These are phyloP conservation scores for Himalopsyche kuldschensis DNA, from an alignment of 2,888 invertebrate genomes.

Conservation along the genomic window DNA sequence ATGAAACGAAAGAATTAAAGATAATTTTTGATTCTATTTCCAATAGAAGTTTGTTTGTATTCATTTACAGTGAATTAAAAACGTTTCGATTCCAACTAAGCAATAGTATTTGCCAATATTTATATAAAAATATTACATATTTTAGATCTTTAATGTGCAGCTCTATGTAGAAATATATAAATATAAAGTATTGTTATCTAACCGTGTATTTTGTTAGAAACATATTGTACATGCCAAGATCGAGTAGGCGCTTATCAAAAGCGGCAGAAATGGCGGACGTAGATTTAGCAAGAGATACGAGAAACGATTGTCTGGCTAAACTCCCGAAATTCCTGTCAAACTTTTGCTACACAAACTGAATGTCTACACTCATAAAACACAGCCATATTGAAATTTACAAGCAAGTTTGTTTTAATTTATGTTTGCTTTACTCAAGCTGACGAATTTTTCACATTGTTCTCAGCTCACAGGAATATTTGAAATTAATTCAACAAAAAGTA, in stretches of 20 bases:
- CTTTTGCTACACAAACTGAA: constrained; percentile 9
- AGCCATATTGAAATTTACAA: not conserved
- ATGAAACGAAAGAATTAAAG: too few relatives aligned
- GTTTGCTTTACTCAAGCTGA: not conserved
- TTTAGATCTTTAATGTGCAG: too few relatives aligned
- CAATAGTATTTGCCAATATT: too few relatives aligned
- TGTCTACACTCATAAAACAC: not conserved
- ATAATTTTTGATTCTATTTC: too few relatives aligned
- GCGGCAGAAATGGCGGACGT: not conserved
- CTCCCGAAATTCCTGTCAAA: constrained; percentile 35
- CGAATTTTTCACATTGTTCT: not conserved
- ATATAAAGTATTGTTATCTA: too few relatives aligned
- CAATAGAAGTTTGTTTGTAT: too few relatives aligned
- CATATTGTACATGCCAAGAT: not conserved
- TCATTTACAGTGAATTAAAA: too few relatives aligned
- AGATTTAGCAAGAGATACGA: constrained; percentile 13
- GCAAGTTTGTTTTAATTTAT: not conserved
- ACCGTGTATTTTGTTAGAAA: too few relatives aligned
- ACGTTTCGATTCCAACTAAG: too few relatives aligned
- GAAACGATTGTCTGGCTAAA: constrained; percentile 20
- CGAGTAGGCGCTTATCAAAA: constrained; percentile 12
- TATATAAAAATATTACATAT: too few relatives aligned
- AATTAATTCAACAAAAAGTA: too few relatives aligned
- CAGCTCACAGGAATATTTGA: not conserved
- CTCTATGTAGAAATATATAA: too few relatives aligned